phyloP scores from a whole-genome alignment of 1,140 invertebrate species.

The Drosophila willistoni region DNA sequence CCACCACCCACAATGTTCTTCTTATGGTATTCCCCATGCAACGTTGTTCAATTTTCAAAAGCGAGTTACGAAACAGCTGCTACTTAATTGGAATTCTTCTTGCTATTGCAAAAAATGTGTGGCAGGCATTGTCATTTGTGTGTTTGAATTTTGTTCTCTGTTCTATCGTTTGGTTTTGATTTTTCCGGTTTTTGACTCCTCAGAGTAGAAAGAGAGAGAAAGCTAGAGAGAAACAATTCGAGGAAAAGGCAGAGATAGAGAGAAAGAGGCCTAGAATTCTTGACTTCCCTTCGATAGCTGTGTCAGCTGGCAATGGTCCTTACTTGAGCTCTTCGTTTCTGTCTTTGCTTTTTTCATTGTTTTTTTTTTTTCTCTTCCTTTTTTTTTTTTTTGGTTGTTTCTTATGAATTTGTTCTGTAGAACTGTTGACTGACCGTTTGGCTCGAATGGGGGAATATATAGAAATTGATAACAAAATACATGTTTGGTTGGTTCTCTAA shows the following conservation, averaged over 20 bases:
- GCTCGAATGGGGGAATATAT: background rate
- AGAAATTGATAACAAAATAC: background rate
- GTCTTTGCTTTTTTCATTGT: background rate
- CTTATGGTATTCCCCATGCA: slow-evolving; percentile 22
- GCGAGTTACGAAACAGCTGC: slow-evolving; percentile 66
- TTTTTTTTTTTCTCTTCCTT: background rate
- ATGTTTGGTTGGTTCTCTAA: background rate
- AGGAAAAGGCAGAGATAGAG: too few species aligned
- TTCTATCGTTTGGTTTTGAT: slow-evolving; percentile 26
- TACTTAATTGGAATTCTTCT: slow-evolving; percentile 74
- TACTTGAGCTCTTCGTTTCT: background rate
- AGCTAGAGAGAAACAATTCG: too few species aligned
- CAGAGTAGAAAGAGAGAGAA: too few species aligned
- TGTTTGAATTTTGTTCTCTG: slow-evolving; percentile 51
- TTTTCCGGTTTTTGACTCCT: slow-evolving; percentile 7
- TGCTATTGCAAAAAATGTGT: slow-evolving; percentile 57
- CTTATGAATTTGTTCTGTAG: background rate
- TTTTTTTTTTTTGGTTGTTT: background rate
- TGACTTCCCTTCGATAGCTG: slow-evolving; percentile 3
- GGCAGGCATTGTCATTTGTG: slow-evolving; percentile 64
- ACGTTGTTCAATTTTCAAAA: slow-evolving; percentile 60
- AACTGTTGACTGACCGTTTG: slow-evolving; percentile 17
- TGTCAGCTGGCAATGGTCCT: slow-evolving; percentile 10
- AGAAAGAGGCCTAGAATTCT: background rate
- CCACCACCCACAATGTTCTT: background rate